Evolutionary conservation across 1,140 invertebrate genomes (phyloP), one percentile per base, ranked within the genome.

Genomic region (Zaprionus inermis): DNA sequence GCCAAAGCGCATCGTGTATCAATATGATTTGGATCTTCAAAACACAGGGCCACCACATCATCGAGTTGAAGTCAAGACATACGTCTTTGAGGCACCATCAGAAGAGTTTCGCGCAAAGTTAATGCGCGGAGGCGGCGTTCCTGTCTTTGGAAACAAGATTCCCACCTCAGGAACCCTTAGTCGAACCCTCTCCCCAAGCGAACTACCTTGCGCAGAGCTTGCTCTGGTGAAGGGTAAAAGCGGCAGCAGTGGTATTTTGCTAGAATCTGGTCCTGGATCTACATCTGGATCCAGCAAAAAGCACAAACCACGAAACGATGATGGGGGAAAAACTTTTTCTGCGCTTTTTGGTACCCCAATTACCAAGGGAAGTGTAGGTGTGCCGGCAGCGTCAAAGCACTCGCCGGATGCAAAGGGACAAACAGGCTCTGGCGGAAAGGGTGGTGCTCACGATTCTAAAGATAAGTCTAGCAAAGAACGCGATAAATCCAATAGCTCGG

Each of bases 91-190:
- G 60, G 97, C 96, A 91, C 97, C 97, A 18, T 95, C 95, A 54
- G 97, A 98, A 78, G 98, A 99, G 38, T 98, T 99, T 92, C 95
- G 95, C 64, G 95, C 95, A 60, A 97, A 97, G 88, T 93, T 99
- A 14, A 92, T 99, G 16, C 97, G 96, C 93, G 97, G 97, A 66
- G 98, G 98, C 72, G 98, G 96, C 20, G 93, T 94, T 32, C 76
- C 79, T 0, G 91, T 92, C 0, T 89, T 85, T 59, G 86, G 82
- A 0, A 69, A 78, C 7, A 89, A 76, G 22, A 59, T 76, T 16
- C 44, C 52, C 5, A 10, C 59, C 10, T 16, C 77, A 9, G 65
- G 80, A 52, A 84, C 59, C 24, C 51, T 90, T 0, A 60, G 52
- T 28, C 74, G 84, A 14, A 89, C 81, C 0, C 60, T 67, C 1